Evolutionary conservation across 2,113 vertebrate genomes (phyloP).

Genomic region (Solenodon paradoxus): DNA sequence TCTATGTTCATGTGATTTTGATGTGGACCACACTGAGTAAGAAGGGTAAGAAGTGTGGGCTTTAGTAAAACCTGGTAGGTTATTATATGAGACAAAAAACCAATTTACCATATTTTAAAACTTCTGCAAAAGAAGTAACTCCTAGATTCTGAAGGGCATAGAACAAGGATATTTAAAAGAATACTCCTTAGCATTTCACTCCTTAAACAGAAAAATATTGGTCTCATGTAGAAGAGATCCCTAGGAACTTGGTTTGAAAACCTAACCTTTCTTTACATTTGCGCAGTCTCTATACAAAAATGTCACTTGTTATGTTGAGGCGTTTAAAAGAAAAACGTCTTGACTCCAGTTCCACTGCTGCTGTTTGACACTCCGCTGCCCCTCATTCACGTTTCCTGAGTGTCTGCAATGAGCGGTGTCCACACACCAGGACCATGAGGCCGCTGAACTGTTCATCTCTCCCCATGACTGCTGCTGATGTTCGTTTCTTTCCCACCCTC

Average conservation of each 20-base stretch:
- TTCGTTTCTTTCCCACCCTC: background rate
- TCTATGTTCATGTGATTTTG: background rate
- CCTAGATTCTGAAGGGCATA: background rate
- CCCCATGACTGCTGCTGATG: background rate
- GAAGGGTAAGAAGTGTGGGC: background rate
- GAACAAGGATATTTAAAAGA: background rate
- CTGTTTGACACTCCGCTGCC: background rate
- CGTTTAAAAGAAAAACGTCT: background rate
- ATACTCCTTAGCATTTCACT: background rate
- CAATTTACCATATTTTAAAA: background rate
- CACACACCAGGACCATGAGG: too few relatives aligned
- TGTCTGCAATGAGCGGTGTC: background rate
- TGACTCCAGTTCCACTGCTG: background rate
- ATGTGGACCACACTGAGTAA: background rate
- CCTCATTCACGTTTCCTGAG: background rate
- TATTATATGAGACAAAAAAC: background rate
- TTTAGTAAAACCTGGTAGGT: conserved; percentile 15
- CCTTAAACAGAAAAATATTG: background rate
- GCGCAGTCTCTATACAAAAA: too few relatives aligned
- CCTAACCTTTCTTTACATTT: background rate
- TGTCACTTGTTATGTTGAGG: background rate
- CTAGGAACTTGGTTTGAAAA: background rate
- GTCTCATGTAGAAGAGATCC: background rate
- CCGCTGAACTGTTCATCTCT: background rate
- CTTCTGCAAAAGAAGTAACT: background rate